Evolutionary conservation across 2,113 vertebrate species (phyloP).

Genomic region (Gadus chalcogrammus): DNA sequence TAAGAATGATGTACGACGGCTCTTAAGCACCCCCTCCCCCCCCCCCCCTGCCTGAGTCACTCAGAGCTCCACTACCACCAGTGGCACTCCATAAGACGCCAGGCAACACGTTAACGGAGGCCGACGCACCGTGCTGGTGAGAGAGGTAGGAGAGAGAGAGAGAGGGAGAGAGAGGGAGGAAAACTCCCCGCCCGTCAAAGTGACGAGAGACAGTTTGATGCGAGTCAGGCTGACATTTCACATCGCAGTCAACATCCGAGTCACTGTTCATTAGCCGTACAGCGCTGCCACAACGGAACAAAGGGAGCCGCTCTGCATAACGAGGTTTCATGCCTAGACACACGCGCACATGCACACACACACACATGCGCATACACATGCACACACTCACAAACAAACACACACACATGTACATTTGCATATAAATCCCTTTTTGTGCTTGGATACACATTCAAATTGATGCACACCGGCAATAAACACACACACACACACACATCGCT

Average conservation of each 20-base stretch:
- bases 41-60: no score
- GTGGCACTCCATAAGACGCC: no score
- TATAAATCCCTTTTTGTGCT: conserved; percentile 8
- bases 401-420: conserved; percentile 17
- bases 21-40: conserved; percentile 8
- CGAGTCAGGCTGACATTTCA: conserved; percentile 52
- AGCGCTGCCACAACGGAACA: conserved; percentile 8
- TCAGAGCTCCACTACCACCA: no score
- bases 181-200: conserved; percentile 37
- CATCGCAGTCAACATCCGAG: conserved; percentile 44
- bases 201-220: conserved; percentile 41
- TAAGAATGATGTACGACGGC: conserved; percentile 41
- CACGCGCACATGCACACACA: background rate
- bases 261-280: conserved; percentile 44
- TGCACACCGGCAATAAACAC: background rate
- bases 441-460: background rate
- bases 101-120: background rate
- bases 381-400: background rate
- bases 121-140: conserved; percentile 16
- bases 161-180: background rate
- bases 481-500: conserved; percentile 7
- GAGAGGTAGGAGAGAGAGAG: background rate
- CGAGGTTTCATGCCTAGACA: conserved; percentile 4
- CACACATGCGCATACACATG: conserved; percentile 4
- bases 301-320: conserved; percentile 25